phyloP scores from a whole-genome alignment of 1,140 invertebrate species.

The Thaumatotibia leucotreta region DNA sequence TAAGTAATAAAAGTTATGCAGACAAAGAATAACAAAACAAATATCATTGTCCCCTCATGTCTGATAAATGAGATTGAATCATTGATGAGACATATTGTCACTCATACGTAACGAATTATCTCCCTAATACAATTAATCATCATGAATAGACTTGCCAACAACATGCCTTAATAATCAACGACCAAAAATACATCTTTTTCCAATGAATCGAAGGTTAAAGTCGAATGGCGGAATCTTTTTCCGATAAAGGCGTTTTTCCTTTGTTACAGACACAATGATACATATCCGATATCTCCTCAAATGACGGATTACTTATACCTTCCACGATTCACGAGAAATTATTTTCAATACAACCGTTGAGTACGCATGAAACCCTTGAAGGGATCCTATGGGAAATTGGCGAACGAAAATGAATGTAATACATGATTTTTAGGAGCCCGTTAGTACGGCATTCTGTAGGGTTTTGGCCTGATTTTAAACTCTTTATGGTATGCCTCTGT shows the following conservation, averaged over 20 bases:
- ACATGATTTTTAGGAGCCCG: not conserved
- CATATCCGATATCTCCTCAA: conserved; percentile 47
- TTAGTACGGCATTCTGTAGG: not conserved
- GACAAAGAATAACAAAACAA: conserved; percentile 16
- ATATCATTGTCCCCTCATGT: not conserved
- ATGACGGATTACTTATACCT: conserved; percentile 50
- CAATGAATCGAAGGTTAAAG: not conserved
- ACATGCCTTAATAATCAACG: not conserved
- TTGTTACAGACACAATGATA: conserved; percentile 45
- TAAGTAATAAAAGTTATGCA: no score
- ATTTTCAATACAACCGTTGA: conserved; percentile 25
- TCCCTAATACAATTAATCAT: not conserved
- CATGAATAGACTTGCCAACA: not conserved
- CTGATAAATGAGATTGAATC: not conserved
- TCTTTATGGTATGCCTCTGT: no score
- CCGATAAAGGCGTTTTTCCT: conserved; percentile 24
- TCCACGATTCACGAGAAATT: conserved; percentile 41
- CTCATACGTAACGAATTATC: not conserved
- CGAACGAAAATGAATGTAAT: conserved; percentile 21
- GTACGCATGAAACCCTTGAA: conserved; percentile 17
- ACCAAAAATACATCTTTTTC: not conserved
- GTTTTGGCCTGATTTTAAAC: no score
- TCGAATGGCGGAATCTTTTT: not conserved
- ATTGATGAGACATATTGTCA: not conserved
- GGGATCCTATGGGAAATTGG: conserved; percentile 29